phyloP scores from a whole-genome alignment of 2,888 invertebrate species.

The Eudasyphora cyanicolor region DNA sequence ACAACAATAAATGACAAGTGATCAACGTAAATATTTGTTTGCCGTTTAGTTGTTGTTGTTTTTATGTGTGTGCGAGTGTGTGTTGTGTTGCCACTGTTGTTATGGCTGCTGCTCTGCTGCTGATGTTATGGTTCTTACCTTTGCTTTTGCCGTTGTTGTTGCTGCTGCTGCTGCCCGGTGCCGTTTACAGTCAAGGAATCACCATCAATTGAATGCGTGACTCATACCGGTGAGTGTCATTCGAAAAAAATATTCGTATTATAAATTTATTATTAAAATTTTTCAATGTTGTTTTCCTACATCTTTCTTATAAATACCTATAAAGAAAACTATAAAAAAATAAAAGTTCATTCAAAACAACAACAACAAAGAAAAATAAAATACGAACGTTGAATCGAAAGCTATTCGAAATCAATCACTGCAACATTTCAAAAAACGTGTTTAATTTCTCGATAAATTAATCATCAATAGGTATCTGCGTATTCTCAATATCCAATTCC shows the following conservation, averaged over 20 bases:
- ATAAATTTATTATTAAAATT: constrained; percentile 6
- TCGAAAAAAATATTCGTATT: not conserved
- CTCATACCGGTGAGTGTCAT: constrained; percentile 7
- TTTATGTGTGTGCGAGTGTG: not conserved
- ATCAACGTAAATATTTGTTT: not conserved
- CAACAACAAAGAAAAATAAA: not conserved
- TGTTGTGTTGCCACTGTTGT: not conserved
- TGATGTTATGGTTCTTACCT: too few species aligned
- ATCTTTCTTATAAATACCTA: not conserved
- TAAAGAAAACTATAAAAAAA: not conserved
- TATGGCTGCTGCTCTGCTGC: not conserved
- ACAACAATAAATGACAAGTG: not conserved
- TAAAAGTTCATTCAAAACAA: not conserved
- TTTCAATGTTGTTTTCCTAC: not conserved
- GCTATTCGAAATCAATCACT: not conserved
- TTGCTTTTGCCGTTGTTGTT: not conserved
- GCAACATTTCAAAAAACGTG: not conserved
- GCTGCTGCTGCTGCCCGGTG: not conserved
- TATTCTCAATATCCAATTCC: too few species aligned
- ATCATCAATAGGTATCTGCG: not conserved
- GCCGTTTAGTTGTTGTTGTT: not conserved
- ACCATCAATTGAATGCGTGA: not conserved
- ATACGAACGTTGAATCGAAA: too few species aligned
- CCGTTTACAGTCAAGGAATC: constrained; percentile 4
- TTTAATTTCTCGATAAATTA: not conserved